Evolutionary conservation across 1,140 invertebrate species (phyloP), one percentile per base, ranked within the genome.

Genomic region (Euwallacea similis): DNA sequence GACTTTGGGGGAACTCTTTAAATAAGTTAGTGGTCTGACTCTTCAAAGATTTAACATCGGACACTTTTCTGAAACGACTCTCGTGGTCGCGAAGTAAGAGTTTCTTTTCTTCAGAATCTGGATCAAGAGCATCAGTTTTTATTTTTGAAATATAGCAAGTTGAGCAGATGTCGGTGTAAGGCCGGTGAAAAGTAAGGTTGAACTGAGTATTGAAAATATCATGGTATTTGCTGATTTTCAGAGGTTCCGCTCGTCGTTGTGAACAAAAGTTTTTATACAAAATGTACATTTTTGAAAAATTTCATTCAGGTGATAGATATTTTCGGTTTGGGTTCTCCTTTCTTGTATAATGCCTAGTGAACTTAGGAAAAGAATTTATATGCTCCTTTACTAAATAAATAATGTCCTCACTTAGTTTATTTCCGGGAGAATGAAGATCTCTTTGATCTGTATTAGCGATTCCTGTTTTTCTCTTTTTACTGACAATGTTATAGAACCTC

Each of bases 91-190:
- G 1, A 15, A 46, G 7, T 50, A 53, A 50, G n/a, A 3, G 15
- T 3, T 63, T 8, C 42, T 50, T 63, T 50, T 63, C 61, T 42
- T 42, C 59, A 61, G 33, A 42, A 47, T 47, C 61, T 47, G 61
- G 61, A 47, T 16, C 44, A 46, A 7, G 7, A 21, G 7, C 13
- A 15, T 46, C 46, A 46, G 50, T 63, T 47, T 63, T 63, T 15
- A 47, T 63, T 63, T 63, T 7, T 21, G 21, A 63, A 46, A 33
- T 69, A 58, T 73, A 59, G 16, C 65, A 69, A 13, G 16, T 73
- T 44, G 42, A 13, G 56, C 71, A 69, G 8, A 66, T 60, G 42
- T 73, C 71, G 10, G 66, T 62, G 44, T 69, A 33, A 58, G 66
- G 71, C 11, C 21, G 15, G 8, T 69, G 56, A 58, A 69, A 73